Conservation (phyloP, 2,113 vertebrate species). For the Pteronura brasiliensis region DNA sequence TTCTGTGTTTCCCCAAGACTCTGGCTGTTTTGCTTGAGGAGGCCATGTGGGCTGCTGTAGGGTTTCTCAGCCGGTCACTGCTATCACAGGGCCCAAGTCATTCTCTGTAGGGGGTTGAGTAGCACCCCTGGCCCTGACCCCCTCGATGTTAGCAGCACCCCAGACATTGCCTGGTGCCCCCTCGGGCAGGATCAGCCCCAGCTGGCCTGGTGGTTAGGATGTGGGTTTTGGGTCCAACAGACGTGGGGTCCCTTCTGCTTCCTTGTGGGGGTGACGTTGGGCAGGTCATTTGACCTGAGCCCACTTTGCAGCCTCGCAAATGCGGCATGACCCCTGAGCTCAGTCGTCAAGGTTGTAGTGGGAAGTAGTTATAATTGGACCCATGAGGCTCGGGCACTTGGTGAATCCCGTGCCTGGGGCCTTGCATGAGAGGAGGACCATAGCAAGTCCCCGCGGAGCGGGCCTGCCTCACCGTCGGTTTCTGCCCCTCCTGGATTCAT, state of each 20-base stretch:
- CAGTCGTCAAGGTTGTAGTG: not conserved
- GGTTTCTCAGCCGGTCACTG: not conserved
- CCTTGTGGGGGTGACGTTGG: not conserved
- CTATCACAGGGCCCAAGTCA: too few relatives aligned
- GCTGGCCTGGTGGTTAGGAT: not conserved
- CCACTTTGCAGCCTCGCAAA: not conserved
- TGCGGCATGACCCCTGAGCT: not conserved
- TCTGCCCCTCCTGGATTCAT: not conserved
- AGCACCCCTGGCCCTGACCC: not conserved
- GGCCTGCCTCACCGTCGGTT: not conserved
- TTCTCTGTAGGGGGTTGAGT: too few relatives aligned
- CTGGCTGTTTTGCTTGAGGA: fast-evolving
- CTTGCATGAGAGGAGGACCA: fast-evolving
- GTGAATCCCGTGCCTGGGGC: fast-evolving
- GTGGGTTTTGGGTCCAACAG: not conserved
- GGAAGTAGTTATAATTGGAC: too few relatives aligned
- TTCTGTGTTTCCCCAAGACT: not conserved
- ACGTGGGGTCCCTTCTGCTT: too few relatives aligned
- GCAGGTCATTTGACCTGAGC: not conserved
- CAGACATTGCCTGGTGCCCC: not conserved
- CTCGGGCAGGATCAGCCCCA: not conserved
- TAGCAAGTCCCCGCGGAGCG: fast-evolving
- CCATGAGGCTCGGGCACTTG: fast-evolving
- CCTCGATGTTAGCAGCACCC: not conserved
- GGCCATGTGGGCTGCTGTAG: fast-evolving